Evolutionary conservation across 1,140 invertebrate species (phyloP).

Genomic region (Brachionus rubens): DNA sequence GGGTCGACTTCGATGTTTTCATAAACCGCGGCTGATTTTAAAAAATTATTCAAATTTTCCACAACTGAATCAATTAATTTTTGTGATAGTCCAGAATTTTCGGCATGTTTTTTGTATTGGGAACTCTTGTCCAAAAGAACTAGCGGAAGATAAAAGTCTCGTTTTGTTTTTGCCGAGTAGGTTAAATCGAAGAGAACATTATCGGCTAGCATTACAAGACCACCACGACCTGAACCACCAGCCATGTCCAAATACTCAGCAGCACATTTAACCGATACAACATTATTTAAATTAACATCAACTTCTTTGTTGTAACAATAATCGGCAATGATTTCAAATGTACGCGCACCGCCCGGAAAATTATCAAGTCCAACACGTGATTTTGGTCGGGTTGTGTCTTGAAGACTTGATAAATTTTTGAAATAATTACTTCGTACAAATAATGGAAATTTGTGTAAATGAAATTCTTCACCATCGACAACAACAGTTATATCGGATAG

Average conservation of each 20-base stretch:
- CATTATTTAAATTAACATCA: constrained; percentile 40
- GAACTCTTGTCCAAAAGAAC: not conserved
- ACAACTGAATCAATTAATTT: constrained; percentile 32
- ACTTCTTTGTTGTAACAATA: constrained; percentile 46
- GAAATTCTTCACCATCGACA: constrained; percentile 40
- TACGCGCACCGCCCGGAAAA: constrained; percentile 45
- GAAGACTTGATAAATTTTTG: constrained; percentile 23
- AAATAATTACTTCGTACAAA: constrained; percentile 46
- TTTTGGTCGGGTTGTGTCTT: not conserved
- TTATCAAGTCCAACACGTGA: constrained; percentile 31
- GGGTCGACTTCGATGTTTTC: not conserved
- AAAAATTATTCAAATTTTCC: constrained; percentile 31
- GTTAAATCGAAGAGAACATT: constrained; percentile 30
- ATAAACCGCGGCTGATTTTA: constrained; percentile 13
- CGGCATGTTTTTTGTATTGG: not conserved
- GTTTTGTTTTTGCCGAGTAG: constrained; percentile 37
- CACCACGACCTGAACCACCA: constrained; percentile 15
- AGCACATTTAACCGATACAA: constrained; percentile 31
- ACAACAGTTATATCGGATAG: constrained; percentile 46
- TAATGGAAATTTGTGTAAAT: constrained; percentile 47
- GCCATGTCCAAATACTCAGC: constrained; percentile 47
- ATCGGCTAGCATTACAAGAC: constrained; percentile 28
- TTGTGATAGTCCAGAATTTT: not conserved
- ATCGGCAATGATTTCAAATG: constrained; percentile 46
- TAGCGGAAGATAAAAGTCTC: constrained; percentile 25